These are phyloP conservation scores for Cyclargus thomasi DNA, from an alignment of 1,140 invertebrate species.

Conservation along the genomic window DNA sequence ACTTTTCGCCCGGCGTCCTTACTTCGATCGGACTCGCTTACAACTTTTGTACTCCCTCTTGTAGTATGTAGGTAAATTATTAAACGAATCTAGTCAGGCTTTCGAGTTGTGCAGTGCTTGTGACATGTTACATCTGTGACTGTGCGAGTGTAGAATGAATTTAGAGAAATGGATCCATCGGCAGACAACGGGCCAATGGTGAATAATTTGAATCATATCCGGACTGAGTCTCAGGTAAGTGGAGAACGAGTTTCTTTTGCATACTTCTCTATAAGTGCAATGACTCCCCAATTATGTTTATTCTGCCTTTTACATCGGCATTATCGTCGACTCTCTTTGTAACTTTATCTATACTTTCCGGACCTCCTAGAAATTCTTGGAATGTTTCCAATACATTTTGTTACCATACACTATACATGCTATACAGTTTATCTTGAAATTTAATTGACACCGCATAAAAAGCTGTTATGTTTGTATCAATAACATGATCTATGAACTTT, in stretches of 20 bases:
- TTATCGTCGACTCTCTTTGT: neutral
- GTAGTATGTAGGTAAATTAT: neutral
- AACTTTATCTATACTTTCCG: neutral
- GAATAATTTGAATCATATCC: constrained; percentile 71
- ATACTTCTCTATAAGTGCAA: constrained; percentile 64
- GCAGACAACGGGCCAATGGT: constrained; percentile 66
- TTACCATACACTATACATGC: neutral
- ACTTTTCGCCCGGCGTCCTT: constrained; percentile 72
- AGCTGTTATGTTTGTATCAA: neutral
- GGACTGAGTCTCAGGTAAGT: constrained; percentile 71
- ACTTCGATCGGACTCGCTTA: constrained; percentile 48
- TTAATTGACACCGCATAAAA: neutral
- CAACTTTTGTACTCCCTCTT: constrained; percentile 26
- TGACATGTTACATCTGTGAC: constrained; percentile 18
- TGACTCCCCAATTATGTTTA: constrained; percentile 55
- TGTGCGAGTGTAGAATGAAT: constrained; percentile 53
- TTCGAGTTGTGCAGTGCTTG: constrained; percentile 19
- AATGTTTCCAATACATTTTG: neutral
- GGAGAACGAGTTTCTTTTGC: constrained; percentile 61
- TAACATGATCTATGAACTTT: neutral
- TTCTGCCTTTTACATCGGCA: neutral
- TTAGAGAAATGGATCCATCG: constrained; percentile 64
- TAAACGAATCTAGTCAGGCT: constrained; percentile 17
- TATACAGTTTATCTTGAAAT: neutral
- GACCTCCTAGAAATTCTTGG: neutral